Percentiles rank a stretch among this genome's conserved stretches.
phyloP scores from a whole-genome alignment of 2,113 vertebrate species.

The Mesoclemmys tuberculata region DNA sequence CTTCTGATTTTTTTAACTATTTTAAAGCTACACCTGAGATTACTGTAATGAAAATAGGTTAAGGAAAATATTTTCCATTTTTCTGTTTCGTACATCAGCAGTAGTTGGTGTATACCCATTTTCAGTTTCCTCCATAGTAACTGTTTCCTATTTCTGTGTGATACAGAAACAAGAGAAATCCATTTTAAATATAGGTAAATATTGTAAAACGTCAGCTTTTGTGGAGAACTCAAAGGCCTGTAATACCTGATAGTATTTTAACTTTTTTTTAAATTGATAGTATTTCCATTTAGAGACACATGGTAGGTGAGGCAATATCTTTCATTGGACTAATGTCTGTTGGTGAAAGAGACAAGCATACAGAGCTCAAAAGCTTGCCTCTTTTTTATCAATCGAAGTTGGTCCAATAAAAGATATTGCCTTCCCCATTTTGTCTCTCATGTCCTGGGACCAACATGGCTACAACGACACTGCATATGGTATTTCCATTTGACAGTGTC shows the following conservation, averaged over 20 bases:
- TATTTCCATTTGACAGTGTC: not conserved
- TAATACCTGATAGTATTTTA: not conserved
- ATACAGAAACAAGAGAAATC: not conserved
- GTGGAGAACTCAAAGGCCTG: not conserved
- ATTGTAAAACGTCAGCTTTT: not conserved
- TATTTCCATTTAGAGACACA: not conserved
- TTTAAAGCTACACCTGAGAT: not conserved
- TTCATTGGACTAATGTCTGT: not conserved
- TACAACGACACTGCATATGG: not conserved
- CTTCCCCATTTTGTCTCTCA: not conserved
- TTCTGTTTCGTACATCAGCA: not conserved
- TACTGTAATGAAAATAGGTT: not conserved
- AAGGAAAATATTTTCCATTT: not conserved
- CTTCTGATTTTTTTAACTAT: not conserved
- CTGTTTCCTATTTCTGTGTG: not conserved
- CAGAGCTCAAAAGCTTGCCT: not conserved
- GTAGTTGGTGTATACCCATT: not conserved
- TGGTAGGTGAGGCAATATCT: not conserved
- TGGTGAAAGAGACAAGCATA: too few relatives aligned
- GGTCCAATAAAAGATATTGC: not conserved
- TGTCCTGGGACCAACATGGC: not conserved
- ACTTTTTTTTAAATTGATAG: not conserved
- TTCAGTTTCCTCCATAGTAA: not conserved
- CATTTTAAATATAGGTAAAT: not conserved
- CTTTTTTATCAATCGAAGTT: not conserved